Base-by-base conservation (phyloP, 1,140 invertebrate genomes). In the Cylas formicarius region DNA sequence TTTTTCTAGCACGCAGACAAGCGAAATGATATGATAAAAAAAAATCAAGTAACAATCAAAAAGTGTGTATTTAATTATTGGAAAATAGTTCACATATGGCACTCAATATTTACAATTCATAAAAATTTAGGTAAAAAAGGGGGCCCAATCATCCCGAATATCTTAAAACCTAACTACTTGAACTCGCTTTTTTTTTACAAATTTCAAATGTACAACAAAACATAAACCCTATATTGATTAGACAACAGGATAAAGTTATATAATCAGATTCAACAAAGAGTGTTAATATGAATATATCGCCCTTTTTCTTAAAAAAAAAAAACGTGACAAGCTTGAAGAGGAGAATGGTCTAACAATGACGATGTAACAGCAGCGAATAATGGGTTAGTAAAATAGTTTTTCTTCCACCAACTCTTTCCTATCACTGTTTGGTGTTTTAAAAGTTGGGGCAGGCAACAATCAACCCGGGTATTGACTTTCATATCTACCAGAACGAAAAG, bases 71-170 rank as follows among this genome's bases (percentile, higher is more conserved):
- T n/a, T n/a, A n/a, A n/a, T n/a, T n/a, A n/a, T n/a, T 43, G 28
- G 34, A 21, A 40, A 28, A 18, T 33, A 37, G 29, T 13, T 47
- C 34, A 32, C 35, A 47, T 47, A 47, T 47, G 44, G 44, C 44
- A 47, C 44, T 39, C 18, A 28, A 44, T 41, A 35, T 35, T 37
- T 29, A 24, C 28, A 23, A 16, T 20, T 23, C 14, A 35, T 44
- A 34, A 44, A 36, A 44, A 37, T 37, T 44, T 44, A 44, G n/a
- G n/a, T n/a, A n/a, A n/a, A 33, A 44, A 44, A 44, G 36, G 20
- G 23, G 23, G 20, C 24, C 29, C 24, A 4, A 22, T 44, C 22
- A 44, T 26, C 36, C 14, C 27, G 31, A 36, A 19, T 29, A 17
- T 26, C 31, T 17, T 37, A n/a, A n/a, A n/a, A n/a, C n/a, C n/a